Evolutionary conservation across 2,888 invertebrate species (phyloP).

Genomic region (Amblyjoppa fuscipennis): DNA sequence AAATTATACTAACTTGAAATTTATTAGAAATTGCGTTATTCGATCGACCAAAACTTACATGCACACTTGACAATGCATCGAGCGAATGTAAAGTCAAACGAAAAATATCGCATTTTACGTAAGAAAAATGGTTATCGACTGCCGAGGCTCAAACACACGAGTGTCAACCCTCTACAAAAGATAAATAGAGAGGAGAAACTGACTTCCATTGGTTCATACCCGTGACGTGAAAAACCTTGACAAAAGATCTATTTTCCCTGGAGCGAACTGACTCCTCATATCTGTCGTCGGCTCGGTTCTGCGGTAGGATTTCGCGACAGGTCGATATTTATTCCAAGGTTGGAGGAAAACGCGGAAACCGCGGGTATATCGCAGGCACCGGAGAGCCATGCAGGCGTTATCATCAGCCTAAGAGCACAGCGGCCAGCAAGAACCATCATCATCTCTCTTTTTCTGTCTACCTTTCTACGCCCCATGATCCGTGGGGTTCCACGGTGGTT

Average conservation of each 20-base stretch:
- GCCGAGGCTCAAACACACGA: not conserved
- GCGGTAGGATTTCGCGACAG: constrained; percentile 56
- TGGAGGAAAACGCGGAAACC: constrained; percentile 11
- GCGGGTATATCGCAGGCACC: constrained; percentile 21
- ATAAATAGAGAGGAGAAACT: constrained; percentile 23
- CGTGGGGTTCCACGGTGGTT: constrained; percentile 54
- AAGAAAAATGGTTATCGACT: not conserved
- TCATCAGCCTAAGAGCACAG: constrained; percentile 34
- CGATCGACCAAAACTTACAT: no score
- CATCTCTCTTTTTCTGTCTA: constrained; percentile 22
- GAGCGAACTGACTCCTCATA: constrained; percentile 32
- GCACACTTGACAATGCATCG: not conserved
- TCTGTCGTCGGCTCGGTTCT: constrained; percentile 31
- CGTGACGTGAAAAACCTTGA: constrained; percentile 48
- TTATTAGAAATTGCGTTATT: no score
- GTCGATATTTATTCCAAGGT: constrained; percentile 62
- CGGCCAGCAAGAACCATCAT: constrained; percentile 36
- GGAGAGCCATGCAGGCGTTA: constrained; percentile 11
- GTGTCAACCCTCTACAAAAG: not conserved
- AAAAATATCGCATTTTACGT: not conserved
- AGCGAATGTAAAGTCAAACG: not conserved
- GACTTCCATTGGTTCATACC: constrained; percentile 24
- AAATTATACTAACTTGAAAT: not conserved
- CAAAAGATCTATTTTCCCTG: constrained; percentile 50
- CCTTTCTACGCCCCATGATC: constrained; percentile 25